Base-by-base conservation (phyloP, 2,113 vertebrate genomes). In the Onychostruthus taczanowskii region DNA sequence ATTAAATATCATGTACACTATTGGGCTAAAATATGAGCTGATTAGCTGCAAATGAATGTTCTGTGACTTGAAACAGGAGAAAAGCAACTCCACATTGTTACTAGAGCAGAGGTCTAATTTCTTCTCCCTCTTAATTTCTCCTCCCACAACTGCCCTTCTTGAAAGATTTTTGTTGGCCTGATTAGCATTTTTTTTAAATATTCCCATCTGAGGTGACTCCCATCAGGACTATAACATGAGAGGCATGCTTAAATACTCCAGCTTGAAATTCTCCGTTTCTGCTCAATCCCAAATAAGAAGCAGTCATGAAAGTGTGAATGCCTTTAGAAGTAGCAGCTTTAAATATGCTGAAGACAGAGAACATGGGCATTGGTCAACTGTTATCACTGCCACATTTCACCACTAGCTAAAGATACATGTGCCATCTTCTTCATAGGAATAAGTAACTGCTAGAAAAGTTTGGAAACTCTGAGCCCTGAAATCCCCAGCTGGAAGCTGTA, bases 21-120 rank as follows among this genome's bases (percentile, higher is more conserved):
- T 3, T 84, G 74, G 67, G 73, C 85, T 80, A 92, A 96, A 95
- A 88, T 50, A 74, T 61, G 67, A 88, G 58, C 72, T 91, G 89
- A 93, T 93, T 87, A 90, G 53, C 58, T 89, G 85, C 70, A 95
- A 77, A 91, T 63, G 55, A 91, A 84, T 52, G 44, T 70, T 66
- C 91, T 84, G 59, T 69, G 73, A 72, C 70, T 87, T 87, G 59
- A 81, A 86, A 86, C 46, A 28, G 72, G 22, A 95, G 50, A 93
- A 91, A 96, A 82, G 63, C 50, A 83, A 90, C 79, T 86, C 88
- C 79, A 84, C 0, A 0, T 35, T 82, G 47, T 90, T 92, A 95
- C 23, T 90, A 44, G 82, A 96, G 70, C 78, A 96, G 28, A 91
- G 73, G 77, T 93, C 92, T 89, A 90, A 84, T 96, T 97, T 92